Evolutionary conservation across 2,888 invertebrate genomes (phyloP).

Genomic region (Plagodis dolabraria): DNA sequence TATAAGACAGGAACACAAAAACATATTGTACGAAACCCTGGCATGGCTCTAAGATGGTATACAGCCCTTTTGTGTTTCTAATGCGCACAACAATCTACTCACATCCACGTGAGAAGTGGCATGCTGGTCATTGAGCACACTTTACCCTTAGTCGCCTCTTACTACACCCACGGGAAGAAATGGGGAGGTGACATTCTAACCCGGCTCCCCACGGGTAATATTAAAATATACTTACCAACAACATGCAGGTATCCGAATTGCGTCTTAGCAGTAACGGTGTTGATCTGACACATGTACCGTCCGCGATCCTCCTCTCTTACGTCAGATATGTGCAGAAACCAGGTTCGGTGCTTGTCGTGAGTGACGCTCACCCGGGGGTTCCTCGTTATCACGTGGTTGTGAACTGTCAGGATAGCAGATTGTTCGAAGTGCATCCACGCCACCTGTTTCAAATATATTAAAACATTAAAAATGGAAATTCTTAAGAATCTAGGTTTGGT

Average conservation of each 20-base stretch:
- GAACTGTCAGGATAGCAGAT: conserved; percentile 96
- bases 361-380: conserved; percentile 96
- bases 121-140: no score
- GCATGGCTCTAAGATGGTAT: no score
- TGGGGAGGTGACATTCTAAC: no score
- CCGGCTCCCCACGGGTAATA: no score
- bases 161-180: no score
- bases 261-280: conserved; percentile 96
- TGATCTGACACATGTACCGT: conserved; percentile 97
- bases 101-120: no score
- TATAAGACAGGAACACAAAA: no score
- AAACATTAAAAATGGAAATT: neutral
- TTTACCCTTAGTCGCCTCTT: no score
- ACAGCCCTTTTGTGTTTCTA: no score
- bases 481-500: no score
- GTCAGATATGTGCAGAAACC: conserved; percentile 96
- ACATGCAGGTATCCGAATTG: conserved; percentile 96
- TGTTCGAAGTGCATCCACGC: conserved; percentile 99
- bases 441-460: conserved; percentile 86
- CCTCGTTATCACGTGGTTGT: conserved; percentile 97
- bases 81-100: no score
- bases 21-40: no score
- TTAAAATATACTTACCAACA: conserved; percentile 89
- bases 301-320: conserved; percentile 96
- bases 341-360: conserved; percentile 96